Base-by-base conservation (phyloP, 2,113 vertebrate species). In the Morone chrysops region DNA sequence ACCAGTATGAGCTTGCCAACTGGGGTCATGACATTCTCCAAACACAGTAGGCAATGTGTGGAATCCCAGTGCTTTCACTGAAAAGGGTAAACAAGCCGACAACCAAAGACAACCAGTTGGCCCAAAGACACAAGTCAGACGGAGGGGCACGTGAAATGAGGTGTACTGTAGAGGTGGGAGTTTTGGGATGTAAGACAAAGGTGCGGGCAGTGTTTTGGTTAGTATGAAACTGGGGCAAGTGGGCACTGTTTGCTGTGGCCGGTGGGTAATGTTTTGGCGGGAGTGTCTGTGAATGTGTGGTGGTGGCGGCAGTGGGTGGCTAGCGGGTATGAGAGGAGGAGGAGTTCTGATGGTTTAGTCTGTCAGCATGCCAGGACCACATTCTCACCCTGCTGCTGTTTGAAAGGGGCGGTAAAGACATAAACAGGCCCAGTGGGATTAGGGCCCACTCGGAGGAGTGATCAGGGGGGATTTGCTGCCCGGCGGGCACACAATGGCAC, bases 391-490 rank as follows among this genome's bases (percentile, higher is more conserved):
- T 87, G 84, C 77, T 84, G 74, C 87, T 48, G 62, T 83, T 31
- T 92, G 84, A 92, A 92, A 87, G 51, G 78, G 89, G 80, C 43
- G 20, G 84, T 80, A 93, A 94, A 92, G 91, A 94, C 87, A 94
- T 95, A 92, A 94, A 95, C 93, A 92, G 74, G 82, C 71, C 87
- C 78, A 78, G 84, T 86, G 83, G 94, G 94, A 94, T 94, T 94
- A 95, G 78, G 81, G 73, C 78, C 87, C 90, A 91, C 87, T 91
- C 88, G 54, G 88, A 92, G 77, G 78, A 92, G 89, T 94, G 93
- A 94, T 94, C 94, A 92, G 69, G 74, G 94, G 94, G 94, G 94
- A 95, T 95, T 96, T 95, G 84, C 84, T 83, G 78, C 89, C 87
- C 83, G 67, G 56, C 77, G 75, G 86, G 82, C 77, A 88, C 87